Percentiles rank a stretch among this genome's conserved stretches.
phyloP scores from a whole-genome alignment of 2,888 invertebrate species.

The Sarcophaga carnaria region DNA sequence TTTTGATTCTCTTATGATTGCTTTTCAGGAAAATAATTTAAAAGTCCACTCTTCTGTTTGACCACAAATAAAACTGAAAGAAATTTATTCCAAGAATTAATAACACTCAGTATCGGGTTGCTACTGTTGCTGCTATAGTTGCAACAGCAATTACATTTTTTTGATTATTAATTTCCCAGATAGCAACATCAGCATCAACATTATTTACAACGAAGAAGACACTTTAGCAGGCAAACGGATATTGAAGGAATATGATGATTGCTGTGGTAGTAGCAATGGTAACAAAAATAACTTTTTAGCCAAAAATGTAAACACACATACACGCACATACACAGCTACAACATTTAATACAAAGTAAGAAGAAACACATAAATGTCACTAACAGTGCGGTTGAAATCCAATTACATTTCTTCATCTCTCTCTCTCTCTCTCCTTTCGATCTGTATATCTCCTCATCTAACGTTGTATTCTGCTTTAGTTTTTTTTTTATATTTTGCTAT shows the following conservation, averaged over 20 bases:
- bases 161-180: conserved; percentile 45
- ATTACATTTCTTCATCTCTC: conserved; percentile 54
- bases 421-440: neutral
- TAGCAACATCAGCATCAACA: conserved; percentile 16
- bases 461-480: neutral
- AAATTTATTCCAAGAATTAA: conserved; percentile 23
- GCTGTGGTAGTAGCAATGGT: neutral
- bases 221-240: conserved; percentile 28
- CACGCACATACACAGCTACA: neutral
- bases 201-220: conserved; percentile 34
- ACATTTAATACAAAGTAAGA: conserved; percentile 3
- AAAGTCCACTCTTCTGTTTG: no score
- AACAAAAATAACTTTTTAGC: conserved; percentile 20
- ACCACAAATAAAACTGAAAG: neutral
- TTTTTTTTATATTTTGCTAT: conserved; percentile 12
- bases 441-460: neutral
- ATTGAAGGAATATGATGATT: conserved; percentile 22
- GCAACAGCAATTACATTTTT: conserved; percentile 39
- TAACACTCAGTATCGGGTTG: neutral
- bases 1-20: no score
- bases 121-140: neutral
- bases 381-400: conserved; percentile 65
- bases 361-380: conserved; percentile 65
- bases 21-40: no score
- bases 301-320: conserved; percentile 18